Conservation (phyloP, 2,888 invertebrate species). For the Andrena chrysosceles region DNA sequence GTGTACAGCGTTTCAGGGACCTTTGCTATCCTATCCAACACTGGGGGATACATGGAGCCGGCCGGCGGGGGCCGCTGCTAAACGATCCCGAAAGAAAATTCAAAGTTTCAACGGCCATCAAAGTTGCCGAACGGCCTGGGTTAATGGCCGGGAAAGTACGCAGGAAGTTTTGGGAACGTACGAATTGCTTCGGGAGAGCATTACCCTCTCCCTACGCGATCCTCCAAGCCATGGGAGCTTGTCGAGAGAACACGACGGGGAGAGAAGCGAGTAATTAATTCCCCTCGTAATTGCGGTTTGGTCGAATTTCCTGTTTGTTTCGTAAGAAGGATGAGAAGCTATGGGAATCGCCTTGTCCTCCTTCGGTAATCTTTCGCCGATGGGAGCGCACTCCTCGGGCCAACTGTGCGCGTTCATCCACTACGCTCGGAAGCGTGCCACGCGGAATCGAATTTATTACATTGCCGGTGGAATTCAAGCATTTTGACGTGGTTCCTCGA, state of each 20-base stretch:
- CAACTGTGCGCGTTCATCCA: background rate
- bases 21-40: conserved; percentile 28
- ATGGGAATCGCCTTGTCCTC: background rate
- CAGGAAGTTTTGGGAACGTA: conserved; percentile 56
- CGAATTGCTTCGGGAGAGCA: conserved; percentile 51
- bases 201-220: background rate
- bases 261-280: conserved; percentile 40
- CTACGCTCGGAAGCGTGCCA: background rate
- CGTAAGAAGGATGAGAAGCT: background rate
- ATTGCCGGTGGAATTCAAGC: background rate
- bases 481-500: conserved; percentile 56
- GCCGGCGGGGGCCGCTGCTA: conserved; percentile 15
- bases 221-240: conserved; percentile 17
- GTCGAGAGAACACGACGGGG: conserved; percentile 1
- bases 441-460: background rate
- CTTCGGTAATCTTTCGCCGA: background rate
- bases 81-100: conserved; percentile 64
- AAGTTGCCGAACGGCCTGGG: conserved; percentile 54
- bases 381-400: background rate
- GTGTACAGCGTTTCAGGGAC: conserved; percentile 3
- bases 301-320: conserved; percentile 15
- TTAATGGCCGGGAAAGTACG: conserved; percentile 59
- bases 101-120: conserved; percentile 56
- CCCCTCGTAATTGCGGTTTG: background rate
- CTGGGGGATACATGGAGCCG: conserved; percentile 34